A percentile compares a stretch with the other conserved stretches of the same genome.
Evolutionary conservation across 1,140 invertebrate species (phyloP).

Genomic region (Hylaeus volcanicus): DNA sequence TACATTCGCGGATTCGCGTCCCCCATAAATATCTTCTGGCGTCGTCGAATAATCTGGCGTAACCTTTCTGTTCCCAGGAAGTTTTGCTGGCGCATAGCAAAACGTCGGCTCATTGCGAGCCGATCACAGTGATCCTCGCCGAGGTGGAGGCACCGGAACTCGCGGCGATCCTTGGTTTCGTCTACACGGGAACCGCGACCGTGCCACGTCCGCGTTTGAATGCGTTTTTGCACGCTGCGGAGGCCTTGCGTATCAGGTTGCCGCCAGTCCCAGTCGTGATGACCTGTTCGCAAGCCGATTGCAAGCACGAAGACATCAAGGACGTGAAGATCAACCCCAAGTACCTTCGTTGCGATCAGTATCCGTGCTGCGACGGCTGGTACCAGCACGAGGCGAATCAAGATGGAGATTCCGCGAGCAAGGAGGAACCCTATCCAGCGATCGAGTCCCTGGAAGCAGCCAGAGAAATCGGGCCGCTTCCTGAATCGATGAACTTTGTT

Average conservation of each 20-base stretch:
- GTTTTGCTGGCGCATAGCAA: constrained; percentile 80
- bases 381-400: constrained; percentile 7
- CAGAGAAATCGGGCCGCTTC: constrained; percentile 36
- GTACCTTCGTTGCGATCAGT: constrained; percentile 65
- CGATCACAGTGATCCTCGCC: constrained; percentile 82
- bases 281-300: constrained; percentile 44
- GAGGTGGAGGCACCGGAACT: constrained; percentile 82
- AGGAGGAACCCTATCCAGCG: constrained; percentile 31
- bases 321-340: constrained; percentile 63
- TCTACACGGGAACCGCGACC: constrained; percentile 83
- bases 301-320: constrained; percentile 65
- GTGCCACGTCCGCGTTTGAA: constrained; percentile 81
- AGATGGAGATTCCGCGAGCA: constrained; percentile 30
- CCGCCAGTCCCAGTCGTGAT: constrained; percentile 65
- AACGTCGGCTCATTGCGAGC: constrained; percentile 74
- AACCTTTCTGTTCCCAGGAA: constrained; percentile 67
- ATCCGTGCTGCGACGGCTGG: constrained; percentile 54
- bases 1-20: background rate
- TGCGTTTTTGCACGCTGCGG: constrained; percentile 82
- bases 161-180: constrained; percentile 82
- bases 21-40: background rate
- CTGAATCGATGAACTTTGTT: constrained; percentile 46
- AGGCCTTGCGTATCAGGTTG: constrained; percentile 79
- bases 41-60: background rate
- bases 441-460: constrained; percentile 22